phyloP scores from a whole-genome alignment of 2,797 vertebrate species.

The Cyprinodon diabolis region DNA sequence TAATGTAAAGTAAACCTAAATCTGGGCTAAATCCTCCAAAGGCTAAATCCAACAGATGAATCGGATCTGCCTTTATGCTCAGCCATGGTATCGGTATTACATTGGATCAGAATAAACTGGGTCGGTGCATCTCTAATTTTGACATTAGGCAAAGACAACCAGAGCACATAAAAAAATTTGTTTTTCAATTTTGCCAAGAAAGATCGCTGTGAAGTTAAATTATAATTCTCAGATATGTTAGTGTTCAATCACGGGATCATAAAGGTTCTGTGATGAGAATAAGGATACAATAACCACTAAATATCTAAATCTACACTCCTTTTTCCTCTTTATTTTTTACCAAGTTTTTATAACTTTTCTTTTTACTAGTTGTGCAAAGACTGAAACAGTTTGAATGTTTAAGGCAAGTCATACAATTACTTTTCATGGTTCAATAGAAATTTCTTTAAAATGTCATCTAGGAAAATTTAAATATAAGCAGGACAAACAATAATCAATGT shows the following conservation, averaged over 20 bases:
- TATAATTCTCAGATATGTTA: too few species aligned
- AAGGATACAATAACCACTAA: not conserved
- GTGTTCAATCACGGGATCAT: not conserved
- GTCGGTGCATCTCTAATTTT: not conserved
- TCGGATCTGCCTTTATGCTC: too few species aligned
- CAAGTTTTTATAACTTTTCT: not conserved
- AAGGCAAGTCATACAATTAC: not conserved
- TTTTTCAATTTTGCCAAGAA: not conserved
- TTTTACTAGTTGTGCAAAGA: not conserved
- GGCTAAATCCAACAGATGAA: too few species aligned
- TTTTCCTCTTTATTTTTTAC: not conserved
- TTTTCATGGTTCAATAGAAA: not conserved
- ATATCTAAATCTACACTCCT: not conserved
- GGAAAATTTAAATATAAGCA: not conserved
- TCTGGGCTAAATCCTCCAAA: too few species aligned
- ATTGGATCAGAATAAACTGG: too few species aligned
- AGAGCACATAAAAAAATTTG: not conserved
- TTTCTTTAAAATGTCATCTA: not conserved
- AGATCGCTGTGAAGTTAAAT: too few species aligned
- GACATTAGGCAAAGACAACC: not conserved
- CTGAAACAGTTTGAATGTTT: not conserved
- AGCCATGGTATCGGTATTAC: too few species aligned
- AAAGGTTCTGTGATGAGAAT: not conserved
- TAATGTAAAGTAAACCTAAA: too few species aligned
- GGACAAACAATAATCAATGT: too few species aligned